A percentile compares a stretch with the other conserved stretches of the same genome.
phyloP scores from a whole-genome alignment of 1,140 invertebrate species.

The Drosophila simulans region DNA sequence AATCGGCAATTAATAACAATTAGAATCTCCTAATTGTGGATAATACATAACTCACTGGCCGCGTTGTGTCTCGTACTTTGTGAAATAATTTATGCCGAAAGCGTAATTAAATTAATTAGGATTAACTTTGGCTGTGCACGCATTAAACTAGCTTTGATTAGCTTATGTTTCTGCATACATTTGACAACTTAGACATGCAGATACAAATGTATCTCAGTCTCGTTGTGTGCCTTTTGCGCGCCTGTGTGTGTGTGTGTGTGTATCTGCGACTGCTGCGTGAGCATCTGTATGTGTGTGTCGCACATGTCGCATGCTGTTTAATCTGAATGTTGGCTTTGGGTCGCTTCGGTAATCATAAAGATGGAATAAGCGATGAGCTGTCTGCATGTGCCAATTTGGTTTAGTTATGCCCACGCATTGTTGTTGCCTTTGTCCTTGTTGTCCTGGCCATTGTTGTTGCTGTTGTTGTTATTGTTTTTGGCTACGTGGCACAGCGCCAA shows the following conservation, averaged over 20 bases:
- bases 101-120: conserved; percentile 83
- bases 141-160: conserved; percentile 83
- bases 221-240: conserved; percentile 5
- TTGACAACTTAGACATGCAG: conserved; percentile 69
- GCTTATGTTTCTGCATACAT: conserved; percentile 69
- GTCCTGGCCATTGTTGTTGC: conserved; percentile 15
- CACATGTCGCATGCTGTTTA: conserved; percentile 71
- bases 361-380: conserved; percentile 79
- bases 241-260: background rate
- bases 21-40: conserved; percentile 68
- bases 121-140: conserved; percentile 82
- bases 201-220: conserved; percentile 67
- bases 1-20: conserved; percentile 75
- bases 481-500: conserved; percentile 9
- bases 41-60: conserved; percentile 58
- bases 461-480: conserved; percentile 9
- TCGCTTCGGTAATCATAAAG: conserved; percentile 74
- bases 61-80: conserved; percentile 46
- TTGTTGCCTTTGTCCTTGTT: conserved; percentile 17
- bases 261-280: background rate
- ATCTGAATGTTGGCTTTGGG: conserved; percentile 75
- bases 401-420: conserved; percentile 42
- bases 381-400: conserved; percentile 58
- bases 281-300: background rate
- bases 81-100: conserved; percentile 78